A percentile compares a stretch with the other conserved stretches of the same genome.
Evolutionary conservation across 2,888 invertebrate genomes (phyloP).

Genomic region (Aporophyla nigra): DNA sequence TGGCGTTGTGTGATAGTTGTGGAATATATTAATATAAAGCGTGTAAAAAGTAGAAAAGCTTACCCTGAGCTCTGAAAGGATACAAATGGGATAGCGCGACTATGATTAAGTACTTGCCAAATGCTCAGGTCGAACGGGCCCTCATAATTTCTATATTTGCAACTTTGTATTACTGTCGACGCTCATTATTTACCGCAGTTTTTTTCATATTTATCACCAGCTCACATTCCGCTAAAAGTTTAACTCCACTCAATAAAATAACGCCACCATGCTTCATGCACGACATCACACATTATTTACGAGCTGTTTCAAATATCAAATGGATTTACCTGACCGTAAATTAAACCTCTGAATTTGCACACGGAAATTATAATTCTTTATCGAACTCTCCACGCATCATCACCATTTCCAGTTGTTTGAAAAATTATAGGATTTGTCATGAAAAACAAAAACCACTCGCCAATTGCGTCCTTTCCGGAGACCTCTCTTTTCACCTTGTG

Average conservation of each 20-base stretch:
- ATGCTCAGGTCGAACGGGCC: background rate
- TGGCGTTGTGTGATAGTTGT: too few relatives aligned
- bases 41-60: too few relatives aligned
- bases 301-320: slow-evolving; percentile 24
- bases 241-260: slow-evolving; percentile 33
- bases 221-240: background rate
- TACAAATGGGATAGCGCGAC: too few relatives aligned
- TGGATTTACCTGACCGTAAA: slow-evolving; percentile 28
- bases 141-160: background rate
- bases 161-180: background rate
- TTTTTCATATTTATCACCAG: slow-evolving; percentile 17
- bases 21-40: too few relatives aligned
- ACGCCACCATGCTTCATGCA: background rate
- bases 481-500: too few relatives aligned
- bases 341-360: background rate
- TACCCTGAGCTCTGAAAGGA: too few relatives aligned
- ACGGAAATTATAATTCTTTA: slow-evolving; percentile 36
- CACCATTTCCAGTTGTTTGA: slow-evolving; percentile 23
- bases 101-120: too few relatives aligned
- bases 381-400: slow-evolving; percentile 27
- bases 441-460: slow-evolving; percentile 20
- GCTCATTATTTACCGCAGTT: background rate
- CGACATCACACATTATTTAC: slow-evolving; percentile 24
- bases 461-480: slow-evolving; percentile 31
- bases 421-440: slow-evolving; percentile 37